A percentile compares a stretch with the other conserved stretches of the same genome.
Evolutionary conservation across 2,113 vertebrate species (phyloP).

Genomic region (Megaleporinus macrocephalus): DNA sequence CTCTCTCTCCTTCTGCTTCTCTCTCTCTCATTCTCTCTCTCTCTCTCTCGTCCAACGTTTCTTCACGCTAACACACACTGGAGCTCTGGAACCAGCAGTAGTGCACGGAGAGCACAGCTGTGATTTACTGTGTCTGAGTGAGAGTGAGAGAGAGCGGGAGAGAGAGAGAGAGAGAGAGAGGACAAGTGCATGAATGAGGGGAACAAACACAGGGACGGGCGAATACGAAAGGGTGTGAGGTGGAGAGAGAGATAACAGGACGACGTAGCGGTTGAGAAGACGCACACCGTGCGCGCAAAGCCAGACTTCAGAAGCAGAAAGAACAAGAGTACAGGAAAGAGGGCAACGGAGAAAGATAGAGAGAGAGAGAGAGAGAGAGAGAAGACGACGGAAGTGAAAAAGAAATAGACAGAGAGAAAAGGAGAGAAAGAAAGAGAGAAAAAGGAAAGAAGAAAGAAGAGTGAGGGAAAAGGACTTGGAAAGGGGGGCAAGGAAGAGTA

Average conservation of each 20-base stretch:
- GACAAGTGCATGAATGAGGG: not conserved
- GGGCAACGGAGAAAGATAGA: no score
- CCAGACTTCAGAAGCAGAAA: no score
- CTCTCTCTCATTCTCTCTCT: no score
- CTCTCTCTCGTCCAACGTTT: not conserved
- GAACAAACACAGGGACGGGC: constrained; percentile 23
- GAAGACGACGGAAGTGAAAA: no score
- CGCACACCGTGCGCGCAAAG: no score
- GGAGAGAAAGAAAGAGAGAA: not conserved
- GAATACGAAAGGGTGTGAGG: constrained; percentile 44
- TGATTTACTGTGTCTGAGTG: not conserved
- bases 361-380: no score
- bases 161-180: not conserved
- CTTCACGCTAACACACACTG: not conserved
- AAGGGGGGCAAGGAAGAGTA: no score
- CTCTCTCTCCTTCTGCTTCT: not conserved
- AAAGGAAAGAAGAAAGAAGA: constrained; percentile 50
- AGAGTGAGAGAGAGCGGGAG: constrained; percentile 12
- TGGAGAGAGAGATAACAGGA: not conserved
- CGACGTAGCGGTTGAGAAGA: not conserved
- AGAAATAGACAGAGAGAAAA: no score
- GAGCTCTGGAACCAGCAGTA: constrained; percentile 4
- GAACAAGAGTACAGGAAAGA: no score
- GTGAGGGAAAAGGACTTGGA: no score
- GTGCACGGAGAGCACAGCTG: not conserved